Base-by-base conservation (phyloP, 1,140 invertebrate genomes). In the Pollicipes pollicipes region DNA sequence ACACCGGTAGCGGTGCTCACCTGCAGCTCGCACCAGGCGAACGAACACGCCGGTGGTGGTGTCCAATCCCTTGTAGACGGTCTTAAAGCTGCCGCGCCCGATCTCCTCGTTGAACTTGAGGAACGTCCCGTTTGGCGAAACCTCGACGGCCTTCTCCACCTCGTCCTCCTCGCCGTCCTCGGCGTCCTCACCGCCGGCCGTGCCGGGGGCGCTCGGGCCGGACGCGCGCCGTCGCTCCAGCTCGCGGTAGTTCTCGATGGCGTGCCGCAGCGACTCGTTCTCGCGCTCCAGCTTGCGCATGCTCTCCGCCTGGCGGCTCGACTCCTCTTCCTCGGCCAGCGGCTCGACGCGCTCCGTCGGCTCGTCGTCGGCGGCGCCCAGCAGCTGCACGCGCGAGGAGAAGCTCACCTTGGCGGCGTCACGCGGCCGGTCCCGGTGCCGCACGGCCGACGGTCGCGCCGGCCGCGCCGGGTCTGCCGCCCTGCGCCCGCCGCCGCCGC, bases 101-200 rank as follows among this genome's bases (percentile, higher is more conserved):
- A 99, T 93, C 83, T 99, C 97, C 78, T 97, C 94, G 78, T 98
- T 95, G 82, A 98, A 98, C 81, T 99, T 98, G 74, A 99, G 88
- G 82, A 97, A 99, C 71, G 90, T 87, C 73, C 93, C 93, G 81
- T 95, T 93, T 1, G 91, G 91, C 71, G 92, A 94, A 72, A 89
- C 89, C 66, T 90, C 92, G 64, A 94, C 88, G 0, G 92, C 92
- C 77, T 93, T 90, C 78, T 93, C 93, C 74, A 93, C 91, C 71
- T 93, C 91, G 71, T 92, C 90, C 71, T 94, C 91, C 72, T 90
- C 88, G 3, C 76, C 75, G 30, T 77, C 75, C 29, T 73, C 70
- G 45, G 45, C 45, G 45, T 58, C 45, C 32, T 68, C 16, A 4
- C 32, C 26, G 30, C 24, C 17, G 45, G 13, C 45, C 6, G 13